These are phyloP conservation scores for Naja naja DNA, from an alignment of 2,113 vertebrate genomes.

Conservation along the genomic window DNA sequence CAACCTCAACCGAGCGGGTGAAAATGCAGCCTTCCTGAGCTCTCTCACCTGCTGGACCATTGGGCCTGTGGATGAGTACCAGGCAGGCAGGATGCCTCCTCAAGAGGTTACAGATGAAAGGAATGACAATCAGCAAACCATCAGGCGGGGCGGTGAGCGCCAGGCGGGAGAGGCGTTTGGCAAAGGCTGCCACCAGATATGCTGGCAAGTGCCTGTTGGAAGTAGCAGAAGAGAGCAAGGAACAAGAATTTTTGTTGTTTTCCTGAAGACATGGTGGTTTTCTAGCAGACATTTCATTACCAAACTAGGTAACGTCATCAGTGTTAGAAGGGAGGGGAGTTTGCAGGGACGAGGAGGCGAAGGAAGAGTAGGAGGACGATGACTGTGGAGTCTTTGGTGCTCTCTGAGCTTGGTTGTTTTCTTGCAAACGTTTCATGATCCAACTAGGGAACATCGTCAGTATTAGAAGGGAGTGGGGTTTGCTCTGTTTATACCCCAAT, in stretches of 20 bases:
- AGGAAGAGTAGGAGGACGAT: too few species aligned
- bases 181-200: conserved; percentile 91
- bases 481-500: too few species aligned
- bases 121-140: conserved; percentile 84
- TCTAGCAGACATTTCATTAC: not conserved
- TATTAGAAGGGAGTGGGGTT: not conserved
- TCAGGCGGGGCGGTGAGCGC: conserved; percentile 85
- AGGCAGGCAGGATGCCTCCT: conserved; percentile 86
- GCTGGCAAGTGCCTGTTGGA: conserved; percentile 84
- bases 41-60: conserved; percentile 33
- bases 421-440: not conserved
- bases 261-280: too few species aligned
- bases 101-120: conserved; percentile 92
- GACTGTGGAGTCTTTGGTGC: too few species aligned
- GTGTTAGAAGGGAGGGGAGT: too few species aligned
- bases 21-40: rapidly evolving
- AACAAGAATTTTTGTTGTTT: not conserved
- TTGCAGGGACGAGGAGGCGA: too few species aligned
- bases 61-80: conserved; percentile 84
- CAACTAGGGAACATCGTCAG: not conserved
- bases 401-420: not conserved
- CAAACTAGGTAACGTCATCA: not conserved
- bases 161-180: conserved; percentile 87
- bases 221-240: not conserved
- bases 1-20: not conserved